Evolutionary conservation across 2,797 vertebrate genomes (phyloP).

Genomic region (Sternarchorhynchus goeldii): DNA sequence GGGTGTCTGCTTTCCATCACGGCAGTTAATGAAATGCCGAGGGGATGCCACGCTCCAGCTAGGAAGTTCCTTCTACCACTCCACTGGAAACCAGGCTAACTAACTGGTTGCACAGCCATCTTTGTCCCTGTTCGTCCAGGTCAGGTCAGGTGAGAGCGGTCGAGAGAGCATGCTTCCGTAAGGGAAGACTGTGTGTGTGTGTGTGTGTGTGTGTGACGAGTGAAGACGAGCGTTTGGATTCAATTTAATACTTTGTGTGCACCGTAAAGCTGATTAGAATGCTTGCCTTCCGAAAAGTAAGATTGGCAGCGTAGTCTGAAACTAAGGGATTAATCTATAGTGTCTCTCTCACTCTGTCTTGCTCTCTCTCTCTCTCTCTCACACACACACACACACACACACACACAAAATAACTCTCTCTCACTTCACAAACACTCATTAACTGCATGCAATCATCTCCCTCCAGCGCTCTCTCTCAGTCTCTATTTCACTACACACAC

Average conservation of each 20-base stretch:
- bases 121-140: background rate
- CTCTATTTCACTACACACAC: slow-evolving; percentile 23
- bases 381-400: slow-evolving; percentile 9
- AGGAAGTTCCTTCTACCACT: background rate
- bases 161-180: slow-evolving; percentile 12
- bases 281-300: slow-evolving; percentile 37
- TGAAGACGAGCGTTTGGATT: slow-evolving; percentile 46
- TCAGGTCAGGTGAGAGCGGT: slow-evolving; percentile 2
- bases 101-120: background rate
- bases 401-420: slow-evolving; percentile 17
- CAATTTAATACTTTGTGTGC: slow-evolving; percentile 47
- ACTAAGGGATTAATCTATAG: slow-evolving; percentile 30
- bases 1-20: slow-evolving; percentile 26
- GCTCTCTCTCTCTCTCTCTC: slow-evolving; percentile 17
- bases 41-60: background rate
- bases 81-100: background rate
- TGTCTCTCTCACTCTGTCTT: background rate
- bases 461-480: slow-evolving; percentile 26
- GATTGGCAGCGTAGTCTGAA: slow-evolving; percentile 36
- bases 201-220: background rate
- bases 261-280: slow-evolving; percentile 41
- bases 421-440: slow-evolving; percentile 20
- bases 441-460: slow-evolving; percentile 22
- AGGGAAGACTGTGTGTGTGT: background rate
- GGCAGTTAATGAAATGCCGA: slow-evolving; percentile 11